Base-by-base conservation (phyloP, 1,140 invertebrate genomes). In the Ctenoplectra terminalis region DNA sequence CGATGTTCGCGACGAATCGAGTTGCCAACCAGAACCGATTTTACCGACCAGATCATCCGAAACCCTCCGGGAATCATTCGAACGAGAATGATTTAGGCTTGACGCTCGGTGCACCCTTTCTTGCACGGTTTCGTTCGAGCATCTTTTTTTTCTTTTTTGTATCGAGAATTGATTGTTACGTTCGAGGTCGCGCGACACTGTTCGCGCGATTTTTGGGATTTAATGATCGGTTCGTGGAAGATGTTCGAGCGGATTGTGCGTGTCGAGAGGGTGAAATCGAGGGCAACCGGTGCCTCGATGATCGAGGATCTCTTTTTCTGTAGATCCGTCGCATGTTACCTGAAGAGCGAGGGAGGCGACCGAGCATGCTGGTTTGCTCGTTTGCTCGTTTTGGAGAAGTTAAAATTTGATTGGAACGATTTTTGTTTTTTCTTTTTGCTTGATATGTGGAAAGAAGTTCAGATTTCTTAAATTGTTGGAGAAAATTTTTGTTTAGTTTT, bases 251-350 rank as follows among this genome's bases (percentile, higher is more conserved):
- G 31, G 43, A 71, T 26, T 66, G 37, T 52, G 54, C 60, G 54
- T 54, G 79, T 61, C 7, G 20, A 17, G 20, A 29, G 69, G 43
- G 31, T 29, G 26, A 70, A 34, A 52, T 31, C 63, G 43, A 50
- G 52, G 48, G 40, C 43, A 43, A 54, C 8, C 31, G 52, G 40
- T 79, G 26, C 34, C 17, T 43, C 78, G 64, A 83, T 26, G 26
- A 54, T 72, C 78, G 54, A 75, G 73, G 77, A 85, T 61, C 52
- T 61, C 52, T 69, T 70, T 37, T 46, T 50, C 40, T 29, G 29
- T 61, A 79, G 83, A 83, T 79, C 72, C 66, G 56, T 73, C 69
- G 85, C 85, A 83, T 87, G 84, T 82, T 71, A 34, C 54, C 60
- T 13, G 23, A 46, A 61, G 74, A 70, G 2, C 67, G 67, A n/a